Evolutionary conservation across 2,888 invertebrate species (phyloP).

Genomic region (Vandiemenella viatica): DNA sequence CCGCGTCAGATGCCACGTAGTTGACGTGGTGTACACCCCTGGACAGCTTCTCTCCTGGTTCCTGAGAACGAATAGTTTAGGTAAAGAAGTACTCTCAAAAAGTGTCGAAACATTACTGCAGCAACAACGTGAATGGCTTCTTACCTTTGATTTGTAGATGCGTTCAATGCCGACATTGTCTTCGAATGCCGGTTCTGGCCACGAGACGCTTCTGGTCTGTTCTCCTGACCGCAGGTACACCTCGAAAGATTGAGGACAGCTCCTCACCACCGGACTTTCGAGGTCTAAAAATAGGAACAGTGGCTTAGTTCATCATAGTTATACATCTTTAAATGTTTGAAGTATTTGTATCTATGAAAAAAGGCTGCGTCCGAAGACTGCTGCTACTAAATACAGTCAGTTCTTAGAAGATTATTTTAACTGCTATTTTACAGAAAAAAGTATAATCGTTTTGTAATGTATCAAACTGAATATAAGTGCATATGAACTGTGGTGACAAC

Average conservation of each 20-base stretch:
- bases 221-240: conserved; percentile 38
- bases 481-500: too few relatives aligned
- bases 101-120: too few relatives aligned
- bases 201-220: conserved; percentile 37
- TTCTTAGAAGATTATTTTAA: too few relatives aligned
- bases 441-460: too few relatives aligned
- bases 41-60: conserved; percentile 43
- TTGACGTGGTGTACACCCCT: conserved; percentile 43
- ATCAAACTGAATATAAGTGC: too few relatives aligned
- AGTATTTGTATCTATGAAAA: too few relatives aligned
- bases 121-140: neutral
- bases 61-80: conserved; percentile 26
- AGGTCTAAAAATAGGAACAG: conserved; percentile 28
- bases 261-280: conserved; percentile 38
- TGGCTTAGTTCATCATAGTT: neutral
- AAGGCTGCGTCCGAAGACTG: too few relatives aligned
- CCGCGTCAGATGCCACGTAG: conserved; percentile 46
- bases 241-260: conserved; percentile 47
- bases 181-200: conserved; percentile 48
- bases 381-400: too few relatives aligned
- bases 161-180: conserved; percentile 40
- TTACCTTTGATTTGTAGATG: conserved; percentile 43
- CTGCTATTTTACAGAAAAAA: too few relatives aligned
- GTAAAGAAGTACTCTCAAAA: too few relatives aligned
- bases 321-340: neutral